These are phyloP conservation scores for Polyommatus iphigenia DNA, from an alignment of 2,888 invertebrate species.

Conservation along the genomic window DNA sequence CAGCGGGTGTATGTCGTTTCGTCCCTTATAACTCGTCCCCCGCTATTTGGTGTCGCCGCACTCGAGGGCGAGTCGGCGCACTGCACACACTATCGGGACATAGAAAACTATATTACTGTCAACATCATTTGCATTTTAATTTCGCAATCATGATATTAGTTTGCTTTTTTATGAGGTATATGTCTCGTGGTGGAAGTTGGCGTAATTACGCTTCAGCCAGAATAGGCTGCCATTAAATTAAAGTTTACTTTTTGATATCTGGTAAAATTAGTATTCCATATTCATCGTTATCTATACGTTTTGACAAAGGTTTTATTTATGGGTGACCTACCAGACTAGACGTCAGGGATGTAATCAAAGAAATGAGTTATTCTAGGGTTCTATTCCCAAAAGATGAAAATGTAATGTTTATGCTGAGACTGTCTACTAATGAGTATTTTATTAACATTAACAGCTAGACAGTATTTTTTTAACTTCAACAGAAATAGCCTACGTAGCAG, in stretches of 20 bases:
- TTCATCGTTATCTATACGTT: too few relatives aligned
- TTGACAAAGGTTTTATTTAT: too few relatives aligned
- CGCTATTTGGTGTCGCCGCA: constrained; percentile 75
- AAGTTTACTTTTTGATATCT: too few relatives aligned
- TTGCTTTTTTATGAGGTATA: constrained; percentile 13
- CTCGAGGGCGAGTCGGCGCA: constrained; percentile 64
- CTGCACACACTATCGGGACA: constrained; percentile 53
- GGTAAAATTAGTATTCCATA: too few relatives aligned
- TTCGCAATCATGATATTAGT: constrained; percentile 35
- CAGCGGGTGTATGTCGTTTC: constrained; percentile 64
- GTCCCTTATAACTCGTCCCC: constrained; percentile 73
- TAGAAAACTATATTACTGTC: constrained; percentile 41
- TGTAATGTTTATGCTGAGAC: too few relatives aligned
- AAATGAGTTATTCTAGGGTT: too few relatives aligned
- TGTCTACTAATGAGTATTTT: too few relatives aligned
- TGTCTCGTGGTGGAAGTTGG: neutral
- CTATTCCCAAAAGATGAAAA: too few relatives aligned
- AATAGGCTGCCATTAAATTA: neutral
- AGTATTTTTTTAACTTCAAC: neutral
- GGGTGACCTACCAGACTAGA: too few relatives aligned
- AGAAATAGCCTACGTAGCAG: neutral
- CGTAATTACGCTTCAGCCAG: neutral
- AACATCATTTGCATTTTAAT: constrained; percentile 36
- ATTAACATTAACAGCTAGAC: neutral
- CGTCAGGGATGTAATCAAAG: too few relatives aligned